Conservation (phyloP, 1,140 invertebrate species). For the Atta texana region DNA sequence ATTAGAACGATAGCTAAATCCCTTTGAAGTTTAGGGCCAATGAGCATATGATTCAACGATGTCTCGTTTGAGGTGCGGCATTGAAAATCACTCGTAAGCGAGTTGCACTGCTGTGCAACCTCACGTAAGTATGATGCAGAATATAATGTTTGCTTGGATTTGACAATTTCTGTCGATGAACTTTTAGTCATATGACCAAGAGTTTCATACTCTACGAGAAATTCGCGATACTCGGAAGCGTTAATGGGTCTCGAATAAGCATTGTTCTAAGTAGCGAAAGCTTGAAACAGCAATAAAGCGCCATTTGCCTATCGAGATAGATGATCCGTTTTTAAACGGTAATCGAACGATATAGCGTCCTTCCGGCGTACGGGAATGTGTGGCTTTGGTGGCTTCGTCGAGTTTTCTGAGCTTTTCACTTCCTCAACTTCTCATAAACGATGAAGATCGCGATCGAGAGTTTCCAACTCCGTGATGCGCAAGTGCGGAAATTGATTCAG, state of each 20-base stretch:
- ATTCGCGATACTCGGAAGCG: not conserved
- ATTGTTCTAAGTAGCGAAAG: not conserved
- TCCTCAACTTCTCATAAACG: not conserved
- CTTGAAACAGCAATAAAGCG: not conserved
- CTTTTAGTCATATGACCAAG: not conserved
- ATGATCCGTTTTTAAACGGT: not conserved
- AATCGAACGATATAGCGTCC: not conserved
- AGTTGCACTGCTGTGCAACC: not conserved
- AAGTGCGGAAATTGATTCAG: not conserved
- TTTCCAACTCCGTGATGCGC: not conserved
- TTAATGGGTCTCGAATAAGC: rapidly evolving
- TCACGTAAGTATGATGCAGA: not conserved
- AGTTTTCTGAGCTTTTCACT: not conserved
- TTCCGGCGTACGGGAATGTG: not conserved
- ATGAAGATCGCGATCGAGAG: not conserved
- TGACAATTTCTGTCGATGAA: too few species aligned
- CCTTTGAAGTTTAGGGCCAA: not conserved
- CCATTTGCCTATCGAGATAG: not conserved
- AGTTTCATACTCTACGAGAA: not conserved
- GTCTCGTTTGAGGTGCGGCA: not conserved
- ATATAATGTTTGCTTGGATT: not conserved
- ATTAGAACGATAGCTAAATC: not conserved
- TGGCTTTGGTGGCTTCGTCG: not conserved
- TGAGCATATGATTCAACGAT: not conserved
- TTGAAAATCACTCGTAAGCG: not conserved